Conservation (phyloP, 2,113 vertebrate genomes). For the Zosterops lateralis region DNA sequence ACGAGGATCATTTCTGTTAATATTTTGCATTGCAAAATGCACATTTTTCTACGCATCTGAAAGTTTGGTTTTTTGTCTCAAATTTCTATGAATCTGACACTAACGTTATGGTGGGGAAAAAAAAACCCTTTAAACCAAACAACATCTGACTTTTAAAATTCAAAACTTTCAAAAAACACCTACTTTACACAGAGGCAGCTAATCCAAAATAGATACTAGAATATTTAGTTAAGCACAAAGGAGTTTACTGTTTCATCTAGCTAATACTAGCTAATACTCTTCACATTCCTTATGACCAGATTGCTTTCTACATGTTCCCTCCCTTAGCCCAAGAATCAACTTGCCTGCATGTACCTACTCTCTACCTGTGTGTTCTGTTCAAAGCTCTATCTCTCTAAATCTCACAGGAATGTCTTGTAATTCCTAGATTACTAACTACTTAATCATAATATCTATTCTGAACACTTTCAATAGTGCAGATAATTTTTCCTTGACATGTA, state of each 20-base stretch:
- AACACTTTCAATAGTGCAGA: not conserved
- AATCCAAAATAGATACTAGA: not conserved
- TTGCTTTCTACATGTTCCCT: not conserved
- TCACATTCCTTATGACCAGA: not conserved
- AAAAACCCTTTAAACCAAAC: rapidly evolving
- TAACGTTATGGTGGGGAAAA: not conserved
- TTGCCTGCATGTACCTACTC: not conserved
- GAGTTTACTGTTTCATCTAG: not conserved
- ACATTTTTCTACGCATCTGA: not conserved
- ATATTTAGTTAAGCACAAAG: not conserved
- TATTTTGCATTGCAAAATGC: not conserved
- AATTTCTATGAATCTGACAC: not conserved
- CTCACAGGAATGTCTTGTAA: not conserved
- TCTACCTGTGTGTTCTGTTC: not conserved
- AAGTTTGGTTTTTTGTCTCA: not conserved
- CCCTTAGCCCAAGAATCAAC: not conserved
- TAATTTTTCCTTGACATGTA: not conserved
- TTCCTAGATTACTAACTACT: not conserved
- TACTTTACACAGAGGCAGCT: not conserved
- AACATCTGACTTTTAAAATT: not conserved
- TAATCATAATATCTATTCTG: not conserved
- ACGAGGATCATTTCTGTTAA: not conserved
- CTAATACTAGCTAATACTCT: not conserved
- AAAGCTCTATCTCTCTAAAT: not conserved
- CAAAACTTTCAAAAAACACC: not conserved